phyloP scores from a whole-genome alignment of 2,888 invertebrate species.

The Eupithecia inturbata region DNA sequence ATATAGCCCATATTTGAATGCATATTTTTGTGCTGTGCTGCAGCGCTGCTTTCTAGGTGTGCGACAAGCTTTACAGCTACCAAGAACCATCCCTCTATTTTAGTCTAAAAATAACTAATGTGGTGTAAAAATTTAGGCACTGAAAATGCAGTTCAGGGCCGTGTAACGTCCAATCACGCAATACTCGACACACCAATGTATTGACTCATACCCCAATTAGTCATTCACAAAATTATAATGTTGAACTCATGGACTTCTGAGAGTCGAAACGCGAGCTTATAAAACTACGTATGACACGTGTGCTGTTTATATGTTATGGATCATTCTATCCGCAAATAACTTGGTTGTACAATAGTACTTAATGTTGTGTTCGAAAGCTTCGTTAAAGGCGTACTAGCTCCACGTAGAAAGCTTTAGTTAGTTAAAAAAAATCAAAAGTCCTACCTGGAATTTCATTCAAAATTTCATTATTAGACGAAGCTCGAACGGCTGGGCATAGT shows the following conservation, averaged over 20 bases:
- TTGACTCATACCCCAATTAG: conserved; percentile 73
- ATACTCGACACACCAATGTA: conserved; percentile 51
- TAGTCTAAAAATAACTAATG: background rate
- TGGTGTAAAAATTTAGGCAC: background rate
- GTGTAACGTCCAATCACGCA: conserved; percentile 59
- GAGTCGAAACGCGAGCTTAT: conserved; percentile 34
- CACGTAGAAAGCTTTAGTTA: background rate
- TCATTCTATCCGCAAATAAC: conserved; percentile 43
- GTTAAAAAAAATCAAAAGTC: background rate
- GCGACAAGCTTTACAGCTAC: background rate
- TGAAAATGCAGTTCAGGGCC: conserved; percentile 6
- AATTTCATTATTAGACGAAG: too few relatives aligned
- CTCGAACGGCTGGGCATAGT: too few relatives aligned
- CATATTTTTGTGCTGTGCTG: too few relatives aligned
- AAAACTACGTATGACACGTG: conserved; percentile 37
- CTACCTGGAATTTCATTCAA: too few relatives aligned
- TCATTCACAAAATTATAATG: conserved; percentile 71
- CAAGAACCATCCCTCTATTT: background rate
- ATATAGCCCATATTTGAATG: too few relatives aligned
- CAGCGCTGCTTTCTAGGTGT: too few relatives aligned
- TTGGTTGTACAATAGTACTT: conserved; percentile 19
- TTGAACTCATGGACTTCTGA: conserved; percentile 53
- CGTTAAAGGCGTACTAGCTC: background rate
- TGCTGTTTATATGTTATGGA: conserved; percentile 40
- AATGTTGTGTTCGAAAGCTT: background rate